Percentiles rank a stretch among this genome's conserved stretches.
These are phyloP conservation scores for Catotricha subobsoleta DNA, from an alignment of 2,888 invertebrate genomes.

Conservation along the genomic window DNA sequence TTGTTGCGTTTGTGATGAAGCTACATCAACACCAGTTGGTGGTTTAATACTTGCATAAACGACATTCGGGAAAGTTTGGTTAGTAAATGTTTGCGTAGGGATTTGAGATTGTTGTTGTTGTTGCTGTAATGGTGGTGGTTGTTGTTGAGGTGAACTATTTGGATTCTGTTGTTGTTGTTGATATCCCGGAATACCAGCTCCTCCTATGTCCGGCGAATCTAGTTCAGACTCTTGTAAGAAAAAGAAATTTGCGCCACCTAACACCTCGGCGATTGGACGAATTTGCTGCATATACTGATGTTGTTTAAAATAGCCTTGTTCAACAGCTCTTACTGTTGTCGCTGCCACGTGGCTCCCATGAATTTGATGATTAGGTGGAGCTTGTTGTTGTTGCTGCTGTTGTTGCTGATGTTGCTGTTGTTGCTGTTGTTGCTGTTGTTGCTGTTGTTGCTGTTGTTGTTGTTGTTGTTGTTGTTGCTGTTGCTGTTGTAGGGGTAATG, in stretches of 20 bases:
- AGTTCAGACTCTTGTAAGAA: constrained; percentile 83
- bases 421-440: too few relatives aligned
- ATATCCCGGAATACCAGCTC: constrained; percentile 26
- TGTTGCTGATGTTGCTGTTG: too few relatives aligned
- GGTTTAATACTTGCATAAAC: background rate
- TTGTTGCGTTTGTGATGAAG: constrained; percentile 1
- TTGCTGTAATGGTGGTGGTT: constrained; percentile 6
- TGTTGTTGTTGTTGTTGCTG: constrained; percentile 9
- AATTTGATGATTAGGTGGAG: constrained; percentile 11
- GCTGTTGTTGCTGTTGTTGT: too few relatives aligned
- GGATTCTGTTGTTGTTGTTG: constrained; percentile 1
- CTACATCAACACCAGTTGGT: too few relatives aligned
- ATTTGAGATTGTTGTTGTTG: constrained; percentile 31
- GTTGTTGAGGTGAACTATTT: background rate
- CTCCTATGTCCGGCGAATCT: constrained; percentile 52
- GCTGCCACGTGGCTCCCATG: constrained; percentile 27
- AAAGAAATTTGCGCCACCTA: constrained; percentile 61
- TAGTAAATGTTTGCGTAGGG: constrained; percentile 70
- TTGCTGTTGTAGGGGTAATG: constrained; percentile 19
- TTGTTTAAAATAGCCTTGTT: constrained; percentile 41
- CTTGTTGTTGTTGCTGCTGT: too few relatives aligned
- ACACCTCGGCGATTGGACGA: constrained; percentile 54
- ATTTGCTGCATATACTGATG: constrained; percentile 36
- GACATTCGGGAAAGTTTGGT: constrained; percentile 46
- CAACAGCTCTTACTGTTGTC: constrained; percentile 41